phyloP scores from a whole-genome alignment of 2,888 invertebrate genomes.

The Drosophila antonietae region DNA sequence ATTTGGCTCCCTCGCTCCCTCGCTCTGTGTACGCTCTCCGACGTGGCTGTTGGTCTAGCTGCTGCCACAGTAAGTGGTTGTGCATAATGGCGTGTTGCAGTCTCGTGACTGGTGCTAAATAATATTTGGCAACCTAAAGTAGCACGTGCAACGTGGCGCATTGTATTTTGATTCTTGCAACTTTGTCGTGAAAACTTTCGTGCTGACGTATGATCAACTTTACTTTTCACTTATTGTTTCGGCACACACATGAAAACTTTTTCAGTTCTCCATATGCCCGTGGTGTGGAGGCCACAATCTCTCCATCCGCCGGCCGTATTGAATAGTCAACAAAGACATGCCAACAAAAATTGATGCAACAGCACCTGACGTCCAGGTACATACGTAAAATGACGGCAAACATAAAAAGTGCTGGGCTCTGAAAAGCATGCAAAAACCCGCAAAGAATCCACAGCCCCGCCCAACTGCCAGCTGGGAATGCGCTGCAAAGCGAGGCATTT shows the following conservation, averaged over 20 bases:
- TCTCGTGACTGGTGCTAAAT: slow-evolving; percentile 32
- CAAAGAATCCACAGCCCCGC: slow-evolving; percentile 2
- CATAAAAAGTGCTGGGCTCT: slow-evolving; percentile 41
- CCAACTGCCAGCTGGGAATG: slow-evolving; percentile 1
- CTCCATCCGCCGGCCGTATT: slow-evolving; percentile 45
- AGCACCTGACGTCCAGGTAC: slow-evolving; percentile 35
- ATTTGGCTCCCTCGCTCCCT: slow-evolving; percentile 4
- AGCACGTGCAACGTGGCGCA: slow-evolving; percentile 54
- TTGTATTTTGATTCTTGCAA: slow-evolving; percentile 34
- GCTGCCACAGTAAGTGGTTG: slow-evolving; percentile 64
- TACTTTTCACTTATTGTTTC: slow-evolving; percentile 45
- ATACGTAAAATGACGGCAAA: slow-evolving; percentile 46
- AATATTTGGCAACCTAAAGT: slow-evolving; percentile 63
- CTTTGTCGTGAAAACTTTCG: slow-evolving; percentile 29
- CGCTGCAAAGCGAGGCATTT: slow-evolving; percentile 13
- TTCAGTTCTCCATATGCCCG: slow-evolving; percentile 50
- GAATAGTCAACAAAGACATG: slow-evolving; percentile 47
- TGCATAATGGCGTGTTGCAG: slow-evolving; percentile 67
- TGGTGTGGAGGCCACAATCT: slow-evolving; percentile 1
- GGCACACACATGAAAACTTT: slow-evolving; percentile 34
- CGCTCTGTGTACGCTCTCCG: neutral
- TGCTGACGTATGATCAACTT: slow-evolving; percentile 59
- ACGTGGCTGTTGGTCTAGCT: neutral
- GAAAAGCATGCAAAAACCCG: slow-evolving; percentile 31
- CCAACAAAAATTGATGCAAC: slow-evolving; percentile 46